phyloP scores from a whole-genome alignment of 2,888 invertebrate species.

The Amaurobius ferox region DNA sequence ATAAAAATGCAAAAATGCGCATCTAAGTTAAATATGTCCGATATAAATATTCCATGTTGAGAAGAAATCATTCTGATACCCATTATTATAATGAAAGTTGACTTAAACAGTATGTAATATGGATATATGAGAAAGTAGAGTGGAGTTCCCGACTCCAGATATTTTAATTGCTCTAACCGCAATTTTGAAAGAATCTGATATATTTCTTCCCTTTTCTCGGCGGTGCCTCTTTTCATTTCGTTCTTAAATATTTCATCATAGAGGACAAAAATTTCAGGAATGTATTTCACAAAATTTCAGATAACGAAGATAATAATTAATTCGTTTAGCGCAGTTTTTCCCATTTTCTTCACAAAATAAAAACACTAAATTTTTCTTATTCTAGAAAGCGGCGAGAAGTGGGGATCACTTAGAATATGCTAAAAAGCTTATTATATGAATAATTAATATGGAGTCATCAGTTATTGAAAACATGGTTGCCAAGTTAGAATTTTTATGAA shows the following conservation, averaged over 20 bases:
- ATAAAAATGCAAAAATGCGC: too few relatives aligned
- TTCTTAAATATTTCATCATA: not conserved
- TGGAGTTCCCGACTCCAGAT: too few relatives aligned
- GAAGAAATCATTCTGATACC: too few relatives aligned
- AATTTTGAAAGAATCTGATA: not conserved
- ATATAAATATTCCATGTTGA: too few relatives aligned
- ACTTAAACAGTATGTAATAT: too few relatives aligned
- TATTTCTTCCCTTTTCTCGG: not conserved
- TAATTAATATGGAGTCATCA: conserved; percentile 8
- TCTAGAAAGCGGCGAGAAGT: not conserved
- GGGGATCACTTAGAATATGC: not conserved
- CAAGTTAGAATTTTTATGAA: conserved; percentile 8
- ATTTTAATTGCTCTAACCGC: too few relatives aligned
- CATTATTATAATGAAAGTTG: too few relatives aligned
- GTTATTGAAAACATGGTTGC: conserved; percentile 13
- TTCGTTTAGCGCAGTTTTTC: not conserved
- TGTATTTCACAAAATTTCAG: conserved; percentile 1
- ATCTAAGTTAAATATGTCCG: too few relatives aligned
- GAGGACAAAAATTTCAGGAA: conserved; percentile 5
- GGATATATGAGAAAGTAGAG: too few relatives aligned
- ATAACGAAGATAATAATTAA: conserved; percentile 12
- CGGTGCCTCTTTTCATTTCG: not conserved
- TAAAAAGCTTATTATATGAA: conserved; percentile 18
- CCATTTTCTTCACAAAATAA: not conserved
- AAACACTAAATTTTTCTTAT: not conserved